phyloP scores from a whole-genome alignment of 92 coral and sea anemone species.

The Muricea muricata region DNA sequence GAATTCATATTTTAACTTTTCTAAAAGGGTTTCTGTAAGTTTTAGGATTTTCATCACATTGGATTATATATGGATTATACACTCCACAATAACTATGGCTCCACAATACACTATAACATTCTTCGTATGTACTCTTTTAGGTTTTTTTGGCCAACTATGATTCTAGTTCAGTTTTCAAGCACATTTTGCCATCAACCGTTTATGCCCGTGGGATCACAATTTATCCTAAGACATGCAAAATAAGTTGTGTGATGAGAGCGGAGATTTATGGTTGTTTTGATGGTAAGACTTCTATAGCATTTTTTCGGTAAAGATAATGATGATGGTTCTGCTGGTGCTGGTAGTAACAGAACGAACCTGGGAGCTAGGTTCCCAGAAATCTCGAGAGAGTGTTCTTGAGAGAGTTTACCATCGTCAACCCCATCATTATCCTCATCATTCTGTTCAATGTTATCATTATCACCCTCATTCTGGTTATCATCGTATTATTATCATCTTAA shows the following conservation, averaged over 20 bases:
- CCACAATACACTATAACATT: too few relatives aligned
- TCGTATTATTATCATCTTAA: too few relatives aligned
- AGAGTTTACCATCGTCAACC: not conserved
- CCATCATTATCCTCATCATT: not conserved
- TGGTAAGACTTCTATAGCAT: not conserved
- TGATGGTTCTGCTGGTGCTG: not conserved
- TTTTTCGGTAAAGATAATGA: not conserved
- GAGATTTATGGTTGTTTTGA: not conserved
- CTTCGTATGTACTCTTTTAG: not conserved
- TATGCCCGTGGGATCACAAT: not conserved
- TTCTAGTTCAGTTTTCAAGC: not conserved
- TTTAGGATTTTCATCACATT: not conserved
- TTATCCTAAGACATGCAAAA: not conserved
- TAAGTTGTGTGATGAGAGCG: not conserved
- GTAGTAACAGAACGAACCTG: not conserved
- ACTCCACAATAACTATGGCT: too few relatives aligned
- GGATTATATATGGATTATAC: too few relatives aligned
- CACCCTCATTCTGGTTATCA: too few relatives aligned
- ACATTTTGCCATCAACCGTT: not conserved
- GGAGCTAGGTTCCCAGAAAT: too few relatives aligned
- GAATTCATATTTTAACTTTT: not conserved
- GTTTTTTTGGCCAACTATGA: not conserved
- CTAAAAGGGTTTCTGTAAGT: slow-evolving; percentile 1
- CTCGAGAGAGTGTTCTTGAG: not conserved
- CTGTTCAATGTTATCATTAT: too few relatives aligned